phyloP scores from a whole-genome alignment of 2,113 vertebrate species.

The Ploceus nigricollis region DNA sequence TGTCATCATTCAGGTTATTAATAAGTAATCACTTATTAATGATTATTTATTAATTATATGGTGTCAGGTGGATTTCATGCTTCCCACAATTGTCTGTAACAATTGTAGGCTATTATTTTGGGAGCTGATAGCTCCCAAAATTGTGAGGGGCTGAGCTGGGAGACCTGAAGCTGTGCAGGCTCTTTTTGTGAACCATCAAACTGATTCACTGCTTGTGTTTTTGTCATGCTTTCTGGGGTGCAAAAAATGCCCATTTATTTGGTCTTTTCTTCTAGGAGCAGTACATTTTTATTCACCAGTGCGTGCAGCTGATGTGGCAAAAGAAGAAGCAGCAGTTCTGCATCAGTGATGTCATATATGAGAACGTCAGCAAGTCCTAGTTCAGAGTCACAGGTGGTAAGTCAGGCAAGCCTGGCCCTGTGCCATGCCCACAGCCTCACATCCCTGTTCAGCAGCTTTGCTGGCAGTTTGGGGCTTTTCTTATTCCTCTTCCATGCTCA shows the following conservation, averaged over 20 bases:
- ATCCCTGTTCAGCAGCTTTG: background rate
- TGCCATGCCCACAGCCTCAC: fast-evolving
- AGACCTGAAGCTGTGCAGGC: background rate
- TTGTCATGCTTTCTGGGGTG: background rate
- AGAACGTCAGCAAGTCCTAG: slow-evolving; percentile 95
- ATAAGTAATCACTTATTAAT: too few species aligned
- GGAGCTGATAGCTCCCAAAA: background rate
- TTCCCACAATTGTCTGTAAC: background rate
- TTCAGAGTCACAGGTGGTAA: slow-evolving; percentile 51
- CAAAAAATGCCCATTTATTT: background rate
- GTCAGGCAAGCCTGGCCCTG: background rate
- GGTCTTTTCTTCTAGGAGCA: slow-evolving; percentile 80
- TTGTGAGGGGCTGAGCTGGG: background rate
- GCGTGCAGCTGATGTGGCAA: slow-evolving; percentile 93
- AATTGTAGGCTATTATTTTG: background rate
- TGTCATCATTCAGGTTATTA: background rate
- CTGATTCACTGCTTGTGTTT: background rate
- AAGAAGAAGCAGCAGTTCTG: slow-evolving; percentile 92
- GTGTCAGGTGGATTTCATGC: background rate
- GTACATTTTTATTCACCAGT: slow-evolving; percentile 97
- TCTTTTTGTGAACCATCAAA: background rate
- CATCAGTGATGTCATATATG: slow-evolving; percentile 92
- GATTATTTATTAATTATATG: too few species aligned
- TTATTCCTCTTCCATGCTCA: background rate
- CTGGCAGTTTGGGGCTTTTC: background rate